phyloP scores from a whole-genome alignment of 2,888 invertebrate species.

The Notodonta ziczac region DNA sequence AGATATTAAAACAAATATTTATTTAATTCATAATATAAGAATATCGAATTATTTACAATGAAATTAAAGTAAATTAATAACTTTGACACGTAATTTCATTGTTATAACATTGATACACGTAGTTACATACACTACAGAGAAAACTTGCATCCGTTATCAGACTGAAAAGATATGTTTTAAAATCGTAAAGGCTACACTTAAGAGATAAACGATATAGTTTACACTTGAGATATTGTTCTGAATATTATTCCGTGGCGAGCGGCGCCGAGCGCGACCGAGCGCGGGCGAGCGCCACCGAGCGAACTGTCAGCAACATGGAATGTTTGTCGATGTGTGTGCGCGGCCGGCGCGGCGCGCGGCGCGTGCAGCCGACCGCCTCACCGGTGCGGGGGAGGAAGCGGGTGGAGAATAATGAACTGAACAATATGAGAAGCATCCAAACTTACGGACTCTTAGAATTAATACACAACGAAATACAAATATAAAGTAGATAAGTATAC shows the following conservation, averaged over 20 bases:
- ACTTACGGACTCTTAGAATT: slow-evolving; percentile 68
- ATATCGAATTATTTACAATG: slow-evolving; percentile 83
- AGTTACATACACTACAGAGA: slow-evolving; percentile 81
- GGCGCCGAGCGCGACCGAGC: slow-evolving; percentile 15
- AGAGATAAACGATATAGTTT: slow-evolving; percentile 73
- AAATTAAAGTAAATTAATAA: slow-evolving; percentile 77
- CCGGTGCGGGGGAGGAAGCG: slow-evolving; percentile 29
- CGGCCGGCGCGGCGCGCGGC: slow-evolving; percentile 1
- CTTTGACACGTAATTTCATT: slow-evolving; percentile 78
- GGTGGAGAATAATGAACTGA: slow-evolving; percentile 69
- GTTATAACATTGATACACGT: slow-evolving; percentile 78
- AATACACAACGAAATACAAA: slow-evolving; percentile 73
- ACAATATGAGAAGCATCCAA: slow-evolving; percentile 72
- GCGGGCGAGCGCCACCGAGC: slow-evolving; percentile 28
- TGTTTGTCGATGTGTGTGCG: slow-evolving; percentile 67
- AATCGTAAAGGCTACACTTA: slow-evolving; percentile 76
- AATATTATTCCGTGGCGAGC: slow-evolving; percentile 60
- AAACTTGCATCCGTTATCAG: slow-evolving; percentile 82
- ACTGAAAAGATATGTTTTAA: slow-evolving; percentile 80
- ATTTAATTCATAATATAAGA: slow-evolving; percentile 81
- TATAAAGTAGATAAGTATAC: slow-evolving; percentile 60
- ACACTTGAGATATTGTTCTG: slow-evolving; percentile 76
- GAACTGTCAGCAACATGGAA: slow-evolving; percentile 73
- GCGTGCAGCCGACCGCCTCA: not conserved
- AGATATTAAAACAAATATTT: slow-evolving; percentile 83